Conservation (phyloP, 2,113 vertebrate species). For the Hyla sarda region DNA sequence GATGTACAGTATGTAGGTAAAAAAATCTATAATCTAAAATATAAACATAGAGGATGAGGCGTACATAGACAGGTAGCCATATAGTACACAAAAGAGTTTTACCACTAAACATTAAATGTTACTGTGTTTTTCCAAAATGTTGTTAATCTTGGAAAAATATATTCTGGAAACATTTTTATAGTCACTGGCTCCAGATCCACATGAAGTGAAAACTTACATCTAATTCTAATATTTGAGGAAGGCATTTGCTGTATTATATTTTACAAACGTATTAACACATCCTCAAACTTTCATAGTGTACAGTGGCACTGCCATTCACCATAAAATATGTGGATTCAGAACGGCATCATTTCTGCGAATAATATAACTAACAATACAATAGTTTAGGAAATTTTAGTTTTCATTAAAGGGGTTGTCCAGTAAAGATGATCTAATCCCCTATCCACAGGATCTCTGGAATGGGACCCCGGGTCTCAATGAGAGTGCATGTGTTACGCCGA, state of each 20-base stretch:
- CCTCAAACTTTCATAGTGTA: background rate
- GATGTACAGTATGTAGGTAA: background rate
- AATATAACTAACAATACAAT: background rate
- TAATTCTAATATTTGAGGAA: background rate
- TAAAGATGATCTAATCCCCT: too few relatives aligned
- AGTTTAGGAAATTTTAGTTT: too few relatives aligned
- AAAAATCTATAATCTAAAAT: background rate
- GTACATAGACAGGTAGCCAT: background rate
- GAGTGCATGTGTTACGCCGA: too few relatives aligned
- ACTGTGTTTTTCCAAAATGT: background rate
- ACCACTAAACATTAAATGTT: background rate
- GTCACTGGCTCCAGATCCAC: background rate
- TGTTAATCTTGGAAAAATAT: conserved; percentile 11
- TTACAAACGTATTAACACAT: conserved; percentile 1
- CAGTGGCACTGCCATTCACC: background rate
- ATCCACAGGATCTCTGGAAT: too few relatives aligned
- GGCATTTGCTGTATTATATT: conserved; percentile 5
- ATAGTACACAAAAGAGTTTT: background rate
- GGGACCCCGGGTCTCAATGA: too few relatives aligned
- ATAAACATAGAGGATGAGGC: background rate
- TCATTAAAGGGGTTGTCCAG: too few relatives aligned
- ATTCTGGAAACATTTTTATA: background rate
- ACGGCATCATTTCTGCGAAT: background rate
- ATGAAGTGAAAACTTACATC: background rate
- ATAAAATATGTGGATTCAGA: background rate